phyloP scores from a whole-genome alignment of 2,888 invertebrate species.

The Choreutis nemorana region DNA sequence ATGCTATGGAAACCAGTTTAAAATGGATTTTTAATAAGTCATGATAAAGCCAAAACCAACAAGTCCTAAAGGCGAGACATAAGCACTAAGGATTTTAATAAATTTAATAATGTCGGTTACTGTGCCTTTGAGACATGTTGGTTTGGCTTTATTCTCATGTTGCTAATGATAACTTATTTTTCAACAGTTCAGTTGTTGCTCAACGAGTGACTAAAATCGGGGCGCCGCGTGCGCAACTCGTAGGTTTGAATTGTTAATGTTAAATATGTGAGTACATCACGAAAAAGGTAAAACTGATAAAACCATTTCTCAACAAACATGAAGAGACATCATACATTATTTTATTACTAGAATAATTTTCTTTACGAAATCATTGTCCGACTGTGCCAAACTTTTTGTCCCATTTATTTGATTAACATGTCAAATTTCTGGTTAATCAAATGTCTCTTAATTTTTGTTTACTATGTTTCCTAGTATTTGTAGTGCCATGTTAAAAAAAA shows the following conservation, averaged over 20 bases:
- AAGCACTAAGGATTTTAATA: neutral
- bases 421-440: no score
- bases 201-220: slow-evolving; percentile 64
- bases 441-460: no score
- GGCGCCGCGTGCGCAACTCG: slow-evolving; percentile 64
- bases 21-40: slow-evolving; percentile 40
- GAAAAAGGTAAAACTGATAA: slow-evolving; percentile 57
- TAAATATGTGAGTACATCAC: slow-evolving; percentile 59
- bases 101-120: neutral
- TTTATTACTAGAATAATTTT: neutral
- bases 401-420: neutral
- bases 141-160: slow-evolving; percentile 59
- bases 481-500: no score
- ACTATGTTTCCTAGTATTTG: no score
- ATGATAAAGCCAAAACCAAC: slow-evolving; percentile 51
- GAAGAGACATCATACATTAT: slow-evolving; percentile 31
- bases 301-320: slow-evolving; percentile 46
- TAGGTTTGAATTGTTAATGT: slow-evolving; percentile 65
- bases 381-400: no score
- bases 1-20: slow-evolving; percentile 46
- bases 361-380: no score
- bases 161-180: slow-evolving; percentile 67
- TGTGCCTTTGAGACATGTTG: slow-evolving; percentile 46
- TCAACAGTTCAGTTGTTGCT: slow-evolving; percentile 65
- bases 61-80: slow-evolving; percentile 35